Base-by-base conservation (phyloP, 2,888 invertebrate genomes). In the Drosophila longiperda region DNA sequence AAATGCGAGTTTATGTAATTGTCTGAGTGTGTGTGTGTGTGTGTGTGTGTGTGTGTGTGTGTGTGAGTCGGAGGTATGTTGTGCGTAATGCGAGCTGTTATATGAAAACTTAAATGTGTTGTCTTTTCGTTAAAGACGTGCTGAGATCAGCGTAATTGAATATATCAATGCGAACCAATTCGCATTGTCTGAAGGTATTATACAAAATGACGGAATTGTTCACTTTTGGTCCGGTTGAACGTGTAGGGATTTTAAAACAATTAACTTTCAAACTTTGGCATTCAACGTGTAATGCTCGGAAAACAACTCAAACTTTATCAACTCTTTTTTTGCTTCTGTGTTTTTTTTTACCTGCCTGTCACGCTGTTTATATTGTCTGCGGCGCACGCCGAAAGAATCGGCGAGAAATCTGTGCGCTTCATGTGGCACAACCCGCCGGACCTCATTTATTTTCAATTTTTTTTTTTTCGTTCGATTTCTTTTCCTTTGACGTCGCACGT, bases 1-100 rank as follows among this genome's bases (percentile, higher is more conserved):
- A 80, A 89, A 88, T 89, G 81, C 75, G 71, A 75, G 90, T 80
- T 90, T 78, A 88, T 86, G 89, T 88, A 76, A 87, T 80, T 82
- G 88, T 70, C 71, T 73, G 60, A 58, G 70, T 64, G 3, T 49
- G 63, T 29, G 61, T 9, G 38, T 32, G 29, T 57, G 32, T 6
- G 45, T 11, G 32, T 23, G 64, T 7, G 60, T 9, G 15, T 3
- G 36, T 7, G 61, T 11, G 15, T 3, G 36, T 1, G n/a, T 34
- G 23, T 26, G 34, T 9, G 29, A n/a, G 42, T 33, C 34, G 49
- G 20, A 58, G 20, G 32, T 55, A 49, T 67, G 38, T 75, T 67
- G 45, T 79, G 52, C 50, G 58, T 80, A 66, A 68, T 69, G 42
- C 55, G 54, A 50, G 58, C 34, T 63, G 65, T 58, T 73, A 34